Base-by-base conservation (phyloP, 2,888 invertebrate species). In the Marasmarcha lunaedactyla region DNA sequence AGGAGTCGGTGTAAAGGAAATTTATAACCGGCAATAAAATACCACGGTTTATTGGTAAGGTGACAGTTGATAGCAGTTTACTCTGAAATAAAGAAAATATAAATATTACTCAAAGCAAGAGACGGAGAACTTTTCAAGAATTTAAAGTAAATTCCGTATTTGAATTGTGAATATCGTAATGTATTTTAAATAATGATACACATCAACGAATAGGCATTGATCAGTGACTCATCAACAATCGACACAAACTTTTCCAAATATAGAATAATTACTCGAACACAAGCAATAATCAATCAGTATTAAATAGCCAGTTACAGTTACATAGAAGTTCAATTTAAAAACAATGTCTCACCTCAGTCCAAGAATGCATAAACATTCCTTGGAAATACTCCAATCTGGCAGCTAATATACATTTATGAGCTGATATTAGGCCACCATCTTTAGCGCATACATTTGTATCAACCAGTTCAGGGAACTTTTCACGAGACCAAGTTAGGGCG, bases 351-450 rank as follows among this genome's bases (percentile, higher is more conserved):
- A 90, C 90, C 86, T 90, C 90, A 37, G 87, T 83, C 94, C 94
- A 95, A 34, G 90, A 87, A 53, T 89, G 87, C 55, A 89, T 87
- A 52, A 95, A 90, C 92, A 95, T 92, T 53, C 90, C 90, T 44
- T 88, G 87, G 63, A 95, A 95, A 68, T 95, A 95, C 47, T 95
- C 94, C n/a, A 92, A 72, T 25, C 94, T 72, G 0, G 93, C 90
- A 0, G 90, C 89, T 12, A 95, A 69, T n/a, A 95, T 76, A 59
- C 94, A 95, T 57, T 90, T 91, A 62, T 95, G 95, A 0, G 92
- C 94, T 0, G 81, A 65, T 14, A 93, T 63, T 1, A 59, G 46
- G 1, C 54, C 46, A 1, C 81, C 81, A 14, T 83, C 85, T 26
- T 79, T 85, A 27, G 86, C 78, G 20, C 79, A 59, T 1, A 92